Percentiles rank a stretch among this genome's conserved stretches.
phyloP scores from a whole-genome alignment of 2,888 invertebrate species.

The Mantis religiosa region DNA sequence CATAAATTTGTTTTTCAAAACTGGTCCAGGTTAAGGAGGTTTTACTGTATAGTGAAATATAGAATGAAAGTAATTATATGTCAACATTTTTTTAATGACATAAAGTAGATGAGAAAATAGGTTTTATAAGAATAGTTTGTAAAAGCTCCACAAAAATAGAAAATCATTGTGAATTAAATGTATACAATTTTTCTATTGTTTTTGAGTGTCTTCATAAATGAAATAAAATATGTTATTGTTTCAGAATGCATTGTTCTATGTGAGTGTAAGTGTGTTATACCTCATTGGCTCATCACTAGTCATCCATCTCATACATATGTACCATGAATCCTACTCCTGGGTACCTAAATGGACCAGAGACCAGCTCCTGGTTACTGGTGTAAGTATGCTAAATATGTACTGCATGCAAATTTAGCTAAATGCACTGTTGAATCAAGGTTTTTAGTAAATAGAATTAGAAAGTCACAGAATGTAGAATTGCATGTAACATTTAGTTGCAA shows the following conservation, averaged over 20 bases:
- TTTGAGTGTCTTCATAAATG: background rate
- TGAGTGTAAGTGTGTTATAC: conserved; percentile 67
- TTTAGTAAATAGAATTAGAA: too few relatives aligned
- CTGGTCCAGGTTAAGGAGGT: too few relatives aligned
- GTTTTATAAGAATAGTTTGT: too few relatives aligned
- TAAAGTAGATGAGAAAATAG: too few relatives aligned
- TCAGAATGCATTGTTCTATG: conserved; percentile 69
- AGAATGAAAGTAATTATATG: too few relatives aligned
- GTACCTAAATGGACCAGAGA: conserved; percentile 69
- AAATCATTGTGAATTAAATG: background rate
- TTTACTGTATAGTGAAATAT: too few relatives aligned
- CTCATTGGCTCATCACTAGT: conserved; percentile 65
- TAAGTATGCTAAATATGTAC: conserved; percentile 42
- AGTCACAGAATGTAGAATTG: too few relatives aligned
- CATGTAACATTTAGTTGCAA: too few relatives aligned
- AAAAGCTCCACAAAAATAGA: background rate
- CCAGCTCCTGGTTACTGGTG: conserved; percentile 62
- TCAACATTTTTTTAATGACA: too few relatives aligned
- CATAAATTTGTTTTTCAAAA: too few relatives aligned
- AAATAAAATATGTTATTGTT: conserved; percentile 31
- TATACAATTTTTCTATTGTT: background rate
- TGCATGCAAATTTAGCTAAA: too few relatives aligned
- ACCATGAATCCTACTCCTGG: conserved; percentile 59
- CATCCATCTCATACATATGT: conserved; percentile 54
- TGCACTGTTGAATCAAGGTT: too few relatives aligned